A percentile compares a stretch with the other conserved stretches of the same genome.
These are phyloP conservation scores for Cantharis rufa DNA, from an alignment of 2,888 invertebrate species.

Conservation along the genomic window DNA sequence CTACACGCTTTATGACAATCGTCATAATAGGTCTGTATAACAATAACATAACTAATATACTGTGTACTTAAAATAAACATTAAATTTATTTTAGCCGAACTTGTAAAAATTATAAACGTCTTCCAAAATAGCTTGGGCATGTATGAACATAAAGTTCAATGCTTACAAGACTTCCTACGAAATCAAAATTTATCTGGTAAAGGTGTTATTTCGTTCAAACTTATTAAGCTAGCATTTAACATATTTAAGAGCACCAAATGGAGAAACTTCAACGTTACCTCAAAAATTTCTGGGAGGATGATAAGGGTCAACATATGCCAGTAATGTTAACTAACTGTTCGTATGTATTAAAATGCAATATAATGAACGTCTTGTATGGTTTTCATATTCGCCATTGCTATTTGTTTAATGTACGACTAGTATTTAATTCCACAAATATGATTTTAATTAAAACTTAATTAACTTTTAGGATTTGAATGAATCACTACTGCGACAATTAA, in stretches of 20 bases:
- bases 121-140: not conserved
- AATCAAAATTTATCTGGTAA: constrained; percentile 21
- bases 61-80: not conserved
- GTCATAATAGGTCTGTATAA: constrained; percentile 49
- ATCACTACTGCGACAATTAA: constrained; percentile 59
- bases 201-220: not conserved
- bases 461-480: constrained; percentile 53
- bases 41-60: not conserved
- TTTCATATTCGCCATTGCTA: constrained; percentile 10
- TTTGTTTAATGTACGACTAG: constrained; percentile 4
- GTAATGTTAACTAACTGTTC: constrained; percentile 3
- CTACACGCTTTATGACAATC: constrained; percentile 56
- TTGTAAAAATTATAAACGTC: constrained; percentile 5
- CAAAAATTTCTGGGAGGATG: constrained; percentile 27
- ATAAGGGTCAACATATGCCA: constrained; percentile 14
- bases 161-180: constrained; percentile 6
- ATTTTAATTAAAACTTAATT: not conserved
- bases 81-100: constrained; percentile 3
- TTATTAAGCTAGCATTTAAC: not conserved
- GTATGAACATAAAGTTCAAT: constrained; percentile 4
- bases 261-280: constrained; percentile 59
- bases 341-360: constrained; percentile 13
- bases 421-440: not conserved
- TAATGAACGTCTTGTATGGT: constrained; percentile 14
- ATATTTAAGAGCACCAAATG: constrained; percentile 41